Evolutionary conservation across 1,140 invertebrate genomes (phyloP).

Genomic region (Leptoteleia sp.): DNA sequence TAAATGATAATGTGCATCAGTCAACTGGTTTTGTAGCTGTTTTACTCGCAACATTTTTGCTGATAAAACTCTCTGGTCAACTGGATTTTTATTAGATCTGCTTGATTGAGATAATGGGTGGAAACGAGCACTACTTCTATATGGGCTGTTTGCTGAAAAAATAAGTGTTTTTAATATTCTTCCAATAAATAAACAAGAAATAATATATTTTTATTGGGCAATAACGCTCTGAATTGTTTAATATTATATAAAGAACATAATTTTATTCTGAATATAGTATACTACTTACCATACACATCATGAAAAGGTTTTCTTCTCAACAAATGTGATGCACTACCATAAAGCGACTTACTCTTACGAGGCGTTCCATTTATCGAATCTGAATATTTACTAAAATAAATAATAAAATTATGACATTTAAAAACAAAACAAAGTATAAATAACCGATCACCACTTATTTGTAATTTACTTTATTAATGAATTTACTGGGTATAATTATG

Average conservation of each 20-base stretch:
- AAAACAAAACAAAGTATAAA: background rate
- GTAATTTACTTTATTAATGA: background rate
- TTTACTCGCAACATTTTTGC: constrained; percentile 88
- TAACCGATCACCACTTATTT: background rate
- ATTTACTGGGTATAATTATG: no score
- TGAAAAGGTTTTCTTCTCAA: constrained; percentile 78
- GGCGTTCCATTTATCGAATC: constrained; percentile 51
- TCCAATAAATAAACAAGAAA: background rate
- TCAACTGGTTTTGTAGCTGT: constrained; percentile 89
- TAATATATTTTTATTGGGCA: no score
- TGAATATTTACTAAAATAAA: constrained; percentile 48
- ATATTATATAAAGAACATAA: no score
- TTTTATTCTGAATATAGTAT: no score
- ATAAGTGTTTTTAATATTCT: background rate
- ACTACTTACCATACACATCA: constrained; percentile 75
- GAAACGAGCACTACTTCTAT: constrained; percentile 75
- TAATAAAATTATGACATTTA: background rate
- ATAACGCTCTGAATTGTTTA: no score
- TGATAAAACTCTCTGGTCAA: constrained; percentile 87
- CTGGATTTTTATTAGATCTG: constrained; percentile 78
- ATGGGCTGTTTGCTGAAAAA: constrained; percentile 70
- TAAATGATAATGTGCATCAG: constrained; percentile 89
- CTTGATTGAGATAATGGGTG: constrained; percentile 70
- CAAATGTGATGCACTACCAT: constrained; percentile 70
- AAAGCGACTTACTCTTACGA: constrained; percentile 65